phyloP scores from a whole-genome alignment of 2,113 vertebrate species.

The Ibidorhyncha struthersii region DNA sequence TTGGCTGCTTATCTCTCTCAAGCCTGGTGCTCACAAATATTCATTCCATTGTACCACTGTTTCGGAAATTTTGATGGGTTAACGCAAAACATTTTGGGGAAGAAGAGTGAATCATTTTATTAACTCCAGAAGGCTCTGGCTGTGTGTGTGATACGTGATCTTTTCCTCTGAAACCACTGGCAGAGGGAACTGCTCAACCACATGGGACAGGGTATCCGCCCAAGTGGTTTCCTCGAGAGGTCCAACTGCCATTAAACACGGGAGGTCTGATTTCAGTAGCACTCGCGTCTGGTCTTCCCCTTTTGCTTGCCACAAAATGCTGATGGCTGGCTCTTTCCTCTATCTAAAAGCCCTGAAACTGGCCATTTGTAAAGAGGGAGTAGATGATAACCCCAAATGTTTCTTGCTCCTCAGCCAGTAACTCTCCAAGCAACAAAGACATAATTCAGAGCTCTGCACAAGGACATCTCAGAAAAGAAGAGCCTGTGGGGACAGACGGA shows the following conservation, averaged over 20 bases:
- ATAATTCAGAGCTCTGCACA: background rate
- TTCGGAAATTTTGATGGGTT: background rate
- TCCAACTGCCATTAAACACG: background rate
- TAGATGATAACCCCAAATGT: background rate
- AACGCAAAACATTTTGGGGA: background rate
- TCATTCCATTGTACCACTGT: accelerated
- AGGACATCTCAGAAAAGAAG: background rate
- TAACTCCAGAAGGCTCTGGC: background rate
- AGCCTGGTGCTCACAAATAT: background rate
- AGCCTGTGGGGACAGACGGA: background rate
- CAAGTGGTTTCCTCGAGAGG: constrained; percentile 45
- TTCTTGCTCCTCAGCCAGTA: background rate
- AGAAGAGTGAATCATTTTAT: background rate
- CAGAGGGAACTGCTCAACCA: background rate
- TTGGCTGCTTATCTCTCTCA: background rate
- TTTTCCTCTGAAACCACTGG: constrained; percentile 35
- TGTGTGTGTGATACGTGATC: background rate
- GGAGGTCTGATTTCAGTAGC: constrained; percentile 47
- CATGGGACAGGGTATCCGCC: background rate
- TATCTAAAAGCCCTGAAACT: background rate
- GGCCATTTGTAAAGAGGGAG: background rate
- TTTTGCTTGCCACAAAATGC: background rate
- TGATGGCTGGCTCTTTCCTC: background rate
- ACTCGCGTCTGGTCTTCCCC: background rate
- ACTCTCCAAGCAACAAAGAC: background rate